Conservation (phyloP, 1,140 invertebrate genomes). For the Drosophila subpulchrella region DNA sequence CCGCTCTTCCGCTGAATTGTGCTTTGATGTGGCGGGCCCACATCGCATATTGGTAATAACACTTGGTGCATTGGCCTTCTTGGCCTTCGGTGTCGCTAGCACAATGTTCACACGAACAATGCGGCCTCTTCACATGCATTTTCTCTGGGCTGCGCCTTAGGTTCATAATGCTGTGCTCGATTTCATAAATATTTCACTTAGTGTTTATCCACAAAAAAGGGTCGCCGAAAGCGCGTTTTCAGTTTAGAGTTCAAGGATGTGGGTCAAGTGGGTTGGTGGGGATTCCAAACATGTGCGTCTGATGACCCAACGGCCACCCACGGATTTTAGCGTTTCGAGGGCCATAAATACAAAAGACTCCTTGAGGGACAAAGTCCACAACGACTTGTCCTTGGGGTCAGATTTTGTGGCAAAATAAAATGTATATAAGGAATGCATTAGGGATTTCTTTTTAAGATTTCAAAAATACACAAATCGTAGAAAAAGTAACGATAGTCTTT, state of each 20-base stretch:
- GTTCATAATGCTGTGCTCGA: conserved; percentile 6
- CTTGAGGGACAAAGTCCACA: not conserved
- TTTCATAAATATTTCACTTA: conserved; percentile 49
- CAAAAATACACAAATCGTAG: too few relatives aligned
- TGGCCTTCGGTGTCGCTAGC: conserved; percentile 32
- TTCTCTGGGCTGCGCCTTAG: conserved; percentile 6
- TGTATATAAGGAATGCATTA: not conserved
- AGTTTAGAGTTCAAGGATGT: conserved; percentile 50
- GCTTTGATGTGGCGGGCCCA: conserved; percentile 16
- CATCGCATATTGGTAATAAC: conserved; percentile 33
- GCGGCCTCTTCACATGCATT: conserved; percentile 29
- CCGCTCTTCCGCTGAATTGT: not conserved
- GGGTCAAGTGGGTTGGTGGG: conserved; percentile 1
- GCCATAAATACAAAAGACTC: not conserved
- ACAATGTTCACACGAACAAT: conserved; percentile 29
- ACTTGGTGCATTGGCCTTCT: conserved; percentile 37
- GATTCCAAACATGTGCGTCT: conserved; percentile 2
- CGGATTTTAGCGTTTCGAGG: not conserved
- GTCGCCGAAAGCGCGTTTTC: conserved; percentile 20
- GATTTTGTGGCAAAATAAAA: not conserved
- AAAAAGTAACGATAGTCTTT: too few relatives aligned
- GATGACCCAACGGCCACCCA: not conserved
- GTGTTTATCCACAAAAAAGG: conserved; percentile 43
- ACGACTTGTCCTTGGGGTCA: not conserved
- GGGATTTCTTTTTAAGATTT: too few relatives aligned